Evolutionary conservation across 2,888 invertebrate species (phyloP), one percentile per base, ranked within the genome.

Genomic region (Nebria brevicollis): DNA sequence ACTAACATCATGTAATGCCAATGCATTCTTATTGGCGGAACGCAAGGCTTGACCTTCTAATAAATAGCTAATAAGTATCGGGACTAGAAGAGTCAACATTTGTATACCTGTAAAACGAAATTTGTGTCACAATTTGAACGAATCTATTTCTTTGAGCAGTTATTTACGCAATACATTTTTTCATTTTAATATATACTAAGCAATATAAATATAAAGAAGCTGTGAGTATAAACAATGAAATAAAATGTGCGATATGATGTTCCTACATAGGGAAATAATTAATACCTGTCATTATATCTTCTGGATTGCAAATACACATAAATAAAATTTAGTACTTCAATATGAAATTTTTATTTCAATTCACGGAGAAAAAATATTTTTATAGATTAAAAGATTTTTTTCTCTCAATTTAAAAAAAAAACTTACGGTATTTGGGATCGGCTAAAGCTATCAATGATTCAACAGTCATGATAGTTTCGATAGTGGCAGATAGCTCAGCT

Each of bases 31-130:
- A 82, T 92, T 91, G 54, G 92, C 89, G 68, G 91, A 90, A 84
- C 91, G 91, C 66, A 94, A 86, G 85, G 93, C 92, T 72, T 91
- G 89, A 11, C 93, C 93, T 83, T 95, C 95, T 82, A 95, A 90
- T 81, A 98, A 90, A 87, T 95, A 96, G 85, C 95, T 95, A 75
- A 98, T 95, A 84, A 98, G 92, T 82, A 97, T 94, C 70, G 98
- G 98, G 82, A 98, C 96, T 82, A 98, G 90, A 70, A 98, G 91
- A 84, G 95, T 94, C 77, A 98, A 90, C 93, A 99, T 94, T 88
- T 97, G 95, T 85, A 96, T 94, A 86, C 97, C 98, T 98, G 90
- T 5, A 86, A 87, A 0, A 7, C 54, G 54, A 54, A 13, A 54
- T 54, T 54, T 13, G 13, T 54, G 13, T 11, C 4, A 11, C 1